These are phyloP conservation scores for Micropterix aruncella DNA, from an alignment of 2,888 invertebrate species.

Conservation along the genomic window DNA sequence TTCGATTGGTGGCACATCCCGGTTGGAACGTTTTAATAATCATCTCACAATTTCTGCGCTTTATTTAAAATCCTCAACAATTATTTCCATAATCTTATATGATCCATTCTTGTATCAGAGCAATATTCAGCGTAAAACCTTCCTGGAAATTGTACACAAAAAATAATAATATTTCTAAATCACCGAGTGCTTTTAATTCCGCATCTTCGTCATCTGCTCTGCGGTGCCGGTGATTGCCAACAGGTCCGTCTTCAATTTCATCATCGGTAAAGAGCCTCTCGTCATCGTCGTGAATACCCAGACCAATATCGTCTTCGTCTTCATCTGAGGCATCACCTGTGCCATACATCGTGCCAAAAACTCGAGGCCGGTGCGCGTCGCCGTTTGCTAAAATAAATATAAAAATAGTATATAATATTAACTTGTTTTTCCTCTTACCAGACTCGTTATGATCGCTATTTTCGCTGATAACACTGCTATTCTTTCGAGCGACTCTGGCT, in stretches of 20 bases:
- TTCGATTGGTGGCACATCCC: too few species aligned
- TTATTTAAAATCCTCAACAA: too few species aligned
- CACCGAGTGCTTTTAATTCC: slow-evolving; percentile 19
- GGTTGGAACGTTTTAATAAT: too few species aligned
- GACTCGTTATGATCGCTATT: too few species aligned
- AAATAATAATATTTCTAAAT: slow-evolving; percentile 6
- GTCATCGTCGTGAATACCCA: slow-evolving; percentile 27
- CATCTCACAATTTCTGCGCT: too few species aligned
- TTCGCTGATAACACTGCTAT: too few species aligned
- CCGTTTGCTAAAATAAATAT: slow-evolving; percentile 7
- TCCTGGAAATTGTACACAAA: slow-evolving; percentile 16
- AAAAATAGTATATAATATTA: too few species aligned
- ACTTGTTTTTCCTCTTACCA: too few species aligned
- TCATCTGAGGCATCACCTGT: slow-evolving; percentile 44
- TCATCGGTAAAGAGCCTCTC: slow-evolving; percentile 9
- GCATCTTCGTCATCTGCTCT: background rate
- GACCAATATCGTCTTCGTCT: slow-evolving; percentile 33
- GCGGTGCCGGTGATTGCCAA: background rate
- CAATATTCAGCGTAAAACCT: slow-evolving; percentile 27
- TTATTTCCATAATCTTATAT: too few species aligned
- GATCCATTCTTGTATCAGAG: too few species aligned
- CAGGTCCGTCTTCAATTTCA: background rate
- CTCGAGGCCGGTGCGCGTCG: slow-evolving; percentile 23
- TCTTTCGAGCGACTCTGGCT: too few species aligned
- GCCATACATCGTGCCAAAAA: slow-evolving; percentile 44